Evolutionary conservation across 2,797 vertebrate genomes (phyloP).

Genomic region (Linurgus olivaceus): DNA sequence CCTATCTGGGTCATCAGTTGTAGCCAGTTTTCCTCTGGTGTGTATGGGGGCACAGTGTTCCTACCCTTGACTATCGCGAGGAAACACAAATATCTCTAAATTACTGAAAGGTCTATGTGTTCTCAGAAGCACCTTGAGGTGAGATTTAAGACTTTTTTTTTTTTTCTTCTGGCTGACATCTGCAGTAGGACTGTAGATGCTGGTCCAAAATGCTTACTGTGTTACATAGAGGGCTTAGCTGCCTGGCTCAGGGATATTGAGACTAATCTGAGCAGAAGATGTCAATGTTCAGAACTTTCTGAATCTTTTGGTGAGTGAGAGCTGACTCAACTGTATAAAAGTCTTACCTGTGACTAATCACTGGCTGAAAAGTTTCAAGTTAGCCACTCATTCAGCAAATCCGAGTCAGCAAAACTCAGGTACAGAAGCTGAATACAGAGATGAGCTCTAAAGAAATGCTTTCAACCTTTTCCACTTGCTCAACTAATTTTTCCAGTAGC

Average conservation of each 20-base stretch:
- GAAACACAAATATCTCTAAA: background rate
- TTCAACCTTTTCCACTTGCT: background rate
- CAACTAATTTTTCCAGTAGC: background rate
- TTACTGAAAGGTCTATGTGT: background rate
- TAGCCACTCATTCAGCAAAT: background rate
- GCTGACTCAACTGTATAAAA: background rate
- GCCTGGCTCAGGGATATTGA: background rate
- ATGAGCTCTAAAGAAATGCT: background rate
- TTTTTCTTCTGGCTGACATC: background rate
- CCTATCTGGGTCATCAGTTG: background rate
- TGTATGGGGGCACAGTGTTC: background rate
- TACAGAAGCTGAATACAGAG: background rate
- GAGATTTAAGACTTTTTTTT: background rate
- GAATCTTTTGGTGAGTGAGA: background rate
- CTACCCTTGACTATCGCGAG: background rate
- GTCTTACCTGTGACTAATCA: constrained; percentile 1
- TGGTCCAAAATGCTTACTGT: background rate
- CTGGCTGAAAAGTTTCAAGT: background rate
- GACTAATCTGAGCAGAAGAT: background rate
- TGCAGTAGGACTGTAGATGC: background rate
- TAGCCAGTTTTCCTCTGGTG: background rate
- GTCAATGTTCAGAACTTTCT: background rate
- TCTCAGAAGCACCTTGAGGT: background rate
- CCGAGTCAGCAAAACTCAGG: background rate
- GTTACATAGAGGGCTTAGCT: background rate